A percentile compares a stretch with the other conserved stretches of the same genome.
Conservation (phyloP, 2,113 vertebrate species). For the Cavia porcellus region DNA sequence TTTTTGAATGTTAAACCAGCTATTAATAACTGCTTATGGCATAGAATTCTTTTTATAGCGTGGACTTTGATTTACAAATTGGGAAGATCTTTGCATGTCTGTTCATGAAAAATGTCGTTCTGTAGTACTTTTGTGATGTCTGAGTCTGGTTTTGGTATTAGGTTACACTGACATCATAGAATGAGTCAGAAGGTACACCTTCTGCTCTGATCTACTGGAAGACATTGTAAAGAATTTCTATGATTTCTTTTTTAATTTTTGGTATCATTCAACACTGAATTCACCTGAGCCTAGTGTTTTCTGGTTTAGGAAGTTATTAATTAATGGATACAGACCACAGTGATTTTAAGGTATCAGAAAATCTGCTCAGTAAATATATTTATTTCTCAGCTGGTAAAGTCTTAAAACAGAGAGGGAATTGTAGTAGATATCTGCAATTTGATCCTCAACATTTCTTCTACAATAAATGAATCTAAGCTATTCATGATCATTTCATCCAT, state of each 20-base stretch:
- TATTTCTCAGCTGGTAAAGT: neutral
- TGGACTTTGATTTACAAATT: neutral
- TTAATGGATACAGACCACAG: neutral
- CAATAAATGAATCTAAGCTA: neutral
- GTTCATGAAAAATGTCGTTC: neutral
- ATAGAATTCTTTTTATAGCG: neutral
- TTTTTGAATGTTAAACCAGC: conserved; percentile 1
- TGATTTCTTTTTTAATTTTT: neutral
- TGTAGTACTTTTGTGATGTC: neutral
- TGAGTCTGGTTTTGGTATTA: neutral
- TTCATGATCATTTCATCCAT: neutral
- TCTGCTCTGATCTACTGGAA: neutral
- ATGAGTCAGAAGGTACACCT: neutral
- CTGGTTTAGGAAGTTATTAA: neutral
- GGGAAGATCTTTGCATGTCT: neutral
- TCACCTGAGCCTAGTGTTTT: neutral
- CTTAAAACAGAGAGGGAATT: neutral
- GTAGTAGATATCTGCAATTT: neutral
- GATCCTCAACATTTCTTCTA: neutral
- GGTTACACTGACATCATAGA: neutral
- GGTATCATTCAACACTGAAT: neutral
- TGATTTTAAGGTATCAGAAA: neutral
- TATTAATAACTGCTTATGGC: neutral
- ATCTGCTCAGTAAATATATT: neutral
- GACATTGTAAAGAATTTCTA: neutral